A percentile compares a stretch with the other conserved stretches of the same genome.
Evolutionary conservation across 2,113 vertebrate genomes (phyloP).

Genomic region (Promerops cafer): DNA sequence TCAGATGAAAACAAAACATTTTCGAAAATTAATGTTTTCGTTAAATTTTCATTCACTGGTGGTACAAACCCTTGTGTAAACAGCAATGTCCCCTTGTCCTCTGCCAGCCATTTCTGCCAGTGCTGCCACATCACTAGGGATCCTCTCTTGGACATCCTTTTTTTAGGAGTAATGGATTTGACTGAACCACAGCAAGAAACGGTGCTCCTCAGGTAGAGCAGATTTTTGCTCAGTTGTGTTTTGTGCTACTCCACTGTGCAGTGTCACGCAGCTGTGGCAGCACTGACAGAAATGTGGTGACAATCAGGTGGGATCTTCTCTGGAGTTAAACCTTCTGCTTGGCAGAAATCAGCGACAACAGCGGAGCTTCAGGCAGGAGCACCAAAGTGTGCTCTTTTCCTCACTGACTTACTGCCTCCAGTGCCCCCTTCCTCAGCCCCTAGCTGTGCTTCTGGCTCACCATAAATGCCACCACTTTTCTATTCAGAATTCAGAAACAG

Average conservation of each 20-base stretch:
- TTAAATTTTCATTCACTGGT: neutral
- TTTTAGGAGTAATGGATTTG: neutral
- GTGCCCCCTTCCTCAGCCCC: neutral
- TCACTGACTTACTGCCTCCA: neutral
- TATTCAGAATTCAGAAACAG: neutral
- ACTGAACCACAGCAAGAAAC: neutral
- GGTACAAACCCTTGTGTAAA: neutral
- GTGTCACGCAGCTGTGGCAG: neutral
- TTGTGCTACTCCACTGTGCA: neutral
- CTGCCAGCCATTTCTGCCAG: neutral
- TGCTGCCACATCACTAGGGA: accelerated
- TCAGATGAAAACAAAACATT: neutral
- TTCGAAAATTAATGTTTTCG: neutral
- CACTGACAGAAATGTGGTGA: neutral
- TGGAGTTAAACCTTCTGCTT: neutral
- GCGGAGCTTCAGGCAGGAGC: neutral
- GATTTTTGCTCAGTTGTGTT: neutral
- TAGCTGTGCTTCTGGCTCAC: neutral
- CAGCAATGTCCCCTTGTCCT: neutral
- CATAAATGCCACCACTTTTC: neutral
- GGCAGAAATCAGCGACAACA: neutral
- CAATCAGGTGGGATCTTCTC: neutral
- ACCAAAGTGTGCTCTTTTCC: neutral
- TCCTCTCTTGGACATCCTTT: neutral
- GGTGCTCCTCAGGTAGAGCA: neutral